Base-by-base conservation (phyloP, 2,797 vertebrate species). In the Enteromius viviparus region DNA sequence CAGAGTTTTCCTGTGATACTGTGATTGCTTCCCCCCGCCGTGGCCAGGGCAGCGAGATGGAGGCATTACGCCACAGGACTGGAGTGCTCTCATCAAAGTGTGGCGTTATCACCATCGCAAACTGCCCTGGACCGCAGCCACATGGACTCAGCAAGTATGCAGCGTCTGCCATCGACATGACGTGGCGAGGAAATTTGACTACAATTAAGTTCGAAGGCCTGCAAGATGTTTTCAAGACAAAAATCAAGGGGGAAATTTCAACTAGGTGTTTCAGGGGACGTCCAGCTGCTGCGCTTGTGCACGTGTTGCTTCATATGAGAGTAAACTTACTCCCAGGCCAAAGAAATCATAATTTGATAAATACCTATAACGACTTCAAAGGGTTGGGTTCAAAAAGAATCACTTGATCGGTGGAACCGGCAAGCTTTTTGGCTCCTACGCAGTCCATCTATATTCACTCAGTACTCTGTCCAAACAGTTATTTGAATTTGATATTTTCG, bases 11-110 rank as follows among this genome's bases (percentile, higher is more conserved):
- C 85, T 91, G 83, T 91, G 94, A 95, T 95, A 94, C 84, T 76
- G 76, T 94, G 94, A 95, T 94, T 94, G 92, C 89, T 94, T 94
- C 92, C 91, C 90, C 91, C 83, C 78, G 77, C 26, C 55, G n/a
- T 29, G 72, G 75, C 72, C 83, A 74, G 88, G 85, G 84, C 66
- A 78, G 70, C n/a, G 51, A 85, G 86, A 84, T 85, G 83, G 75
- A 76, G 82, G 70, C 76, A 88, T 87, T 80, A 89, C 65, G 10
- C 89, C 89, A 89, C 86, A 87, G 89, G 90, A 91, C 93, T 89
- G 89, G 65, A 65, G 76, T 72, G 29, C 42, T 84, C 87, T 90
- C 87, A 89, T 90, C 87, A 87, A 92, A 92, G 78, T 78, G 81
- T 32, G 68, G 42, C 7, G 87, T 91, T 92, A 92, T 93, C 88